Conservation (phyloP, 2,888 invertebrate species). For the Cantharis rustica region DNA sequence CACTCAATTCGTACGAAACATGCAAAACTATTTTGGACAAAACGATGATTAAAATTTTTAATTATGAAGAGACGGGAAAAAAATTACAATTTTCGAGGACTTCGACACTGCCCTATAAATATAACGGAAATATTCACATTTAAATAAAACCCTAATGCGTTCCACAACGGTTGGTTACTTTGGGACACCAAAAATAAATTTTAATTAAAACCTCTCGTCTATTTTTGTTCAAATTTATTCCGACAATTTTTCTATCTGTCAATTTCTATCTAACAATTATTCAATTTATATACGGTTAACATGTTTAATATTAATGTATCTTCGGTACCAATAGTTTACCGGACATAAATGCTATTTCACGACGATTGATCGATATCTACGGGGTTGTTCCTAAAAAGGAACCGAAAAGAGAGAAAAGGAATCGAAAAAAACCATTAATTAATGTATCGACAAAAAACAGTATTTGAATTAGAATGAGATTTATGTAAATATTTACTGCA, state of each 20-base stretch:
- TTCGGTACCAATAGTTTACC: not conserved
- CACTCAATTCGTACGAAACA: not conserved
- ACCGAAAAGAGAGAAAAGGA: too few relatives aligned
- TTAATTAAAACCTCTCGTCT: not conserved
- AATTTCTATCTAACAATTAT: not conserved
- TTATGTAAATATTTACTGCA: not conserved
- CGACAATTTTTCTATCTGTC: not conserved
- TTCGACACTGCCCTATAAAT: not conserved
- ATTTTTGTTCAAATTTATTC: not conserved
- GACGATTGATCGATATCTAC: not conserved
- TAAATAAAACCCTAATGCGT: not conserved
- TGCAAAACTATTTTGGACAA: not conserved
- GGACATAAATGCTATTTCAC: not conserved
- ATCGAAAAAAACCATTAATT: not conserved
- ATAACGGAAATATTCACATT: not conserved
- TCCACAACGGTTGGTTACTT: not conserved
- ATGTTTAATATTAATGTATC: slow-evolving; percentile 2
- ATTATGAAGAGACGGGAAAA: not conserved
- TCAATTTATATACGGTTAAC: not conserved
- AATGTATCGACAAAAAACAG: not conserved
- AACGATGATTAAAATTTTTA: not conserved
- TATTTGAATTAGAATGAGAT: not conserved
- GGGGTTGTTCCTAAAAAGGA: not conserved
- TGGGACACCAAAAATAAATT: not conserved
- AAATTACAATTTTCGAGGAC: not conserved